Percentiles rank a stretch among this genome's conserved stretches.
These are phyloP conservation scores for Drosophila tristis DNA, from an alignment of 1,140 invertebrate species.

Conservation along the genomic window DNA sequence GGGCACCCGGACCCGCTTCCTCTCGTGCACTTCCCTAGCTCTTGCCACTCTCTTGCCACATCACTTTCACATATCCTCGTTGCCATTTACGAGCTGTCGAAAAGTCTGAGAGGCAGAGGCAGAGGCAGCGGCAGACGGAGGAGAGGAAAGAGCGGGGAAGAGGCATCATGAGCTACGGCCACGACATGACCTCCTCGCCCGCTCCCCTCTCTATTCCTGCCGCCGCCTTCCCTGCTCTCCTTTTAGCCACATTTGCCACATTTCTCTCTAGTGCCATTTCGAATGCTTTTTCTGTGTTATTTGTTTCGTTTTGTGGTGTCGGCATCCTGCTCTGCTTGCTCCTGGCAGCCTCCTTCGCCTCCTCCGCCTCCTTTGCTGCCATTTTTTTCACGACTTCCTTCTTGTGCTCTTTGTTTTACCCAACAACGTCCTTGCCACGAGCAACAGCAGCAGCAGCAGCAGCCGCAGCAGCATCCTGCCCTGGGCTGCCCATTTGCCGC, in stretches of 20 bases:
- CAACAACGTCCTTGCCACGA: slow-evolving; percentile 53
- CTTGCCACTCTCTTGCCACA: background rate
- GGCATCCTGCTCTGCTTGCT: slow-evolving; percentile 17
- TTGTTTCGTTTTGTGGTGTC: slow-evolving; percentile 73
- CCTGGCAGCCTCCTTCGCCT: background rate
- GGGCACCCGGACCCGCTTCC: background rate
- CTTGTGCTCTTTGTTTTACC: slow-evolving; percentile 48
- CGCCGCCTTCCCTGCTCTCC: background rate
- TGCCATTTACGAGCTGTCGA: slow-evolving; percentile 81
- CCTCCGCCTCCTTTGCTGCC: slow-evolving; percentile 11
- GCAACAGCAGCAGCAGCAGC: slow-evolving; percentile 9
- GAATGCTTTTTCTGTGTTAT: slow-evolving; percentile 81
- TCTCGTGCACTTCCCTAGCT: background rate
- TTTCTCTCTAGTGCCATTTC: slow-evolving; percentile 76
- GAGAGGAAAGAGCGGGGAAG: slow-evolving; percentile 11
- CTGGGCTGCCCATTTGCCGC: slow-evolving; percentile 40
- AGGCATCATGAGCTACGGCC: slow-evolving; percentile 73
- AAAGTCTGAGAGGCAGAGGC: slow-evolving; percentile 34
- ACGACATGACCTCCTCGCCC: slow-evolving; percentile 53
- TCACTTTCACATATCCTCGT: slow-evolving; percentile 66
- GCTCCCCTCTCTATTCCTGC: background rate
- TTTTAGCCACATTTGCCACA: slow-evolving; percentile 58
- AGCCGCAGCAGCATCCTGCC: slow-evolving; percentile 17
- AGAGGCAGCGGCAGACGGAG: background rate
- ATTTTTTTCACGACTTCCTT: slow-evolving; percentile 57